Base-by-base conservation (phyloP, 1,140 invertebrate genomes). In the Drosophila kepulauana region DNA sequence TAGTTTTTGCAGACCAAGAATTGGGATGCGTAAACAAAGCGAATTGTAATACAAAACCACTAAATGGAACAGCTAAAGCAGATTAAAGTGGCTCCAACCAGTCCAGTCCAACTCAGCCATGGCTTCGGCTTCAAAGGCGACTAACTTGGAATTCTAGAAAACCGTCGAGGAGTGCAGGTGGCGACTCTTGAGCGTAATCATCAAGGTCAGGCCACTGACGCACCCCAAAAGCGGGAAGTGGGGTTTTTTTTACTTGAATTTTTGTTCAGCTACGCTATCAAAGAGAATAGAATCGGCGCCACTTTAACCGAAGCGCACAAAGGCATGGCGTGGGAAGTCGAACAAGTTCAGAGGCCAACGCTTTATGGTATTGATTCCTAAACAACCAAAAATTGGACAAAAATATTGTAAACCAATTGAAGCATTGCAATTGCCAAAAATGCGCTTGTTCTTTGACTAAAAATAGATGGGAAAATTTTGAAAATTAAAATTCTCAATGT, bases 1-100 rank as follows among this genome's bases (percentile, higher is more conserved):
- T 54, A 25, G 6, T 71, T 59, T 69, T 45, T 48, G 71, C 63
- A 64, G 20, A 35, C 43, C 67, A 79, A 68, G 46, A 49, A 63
- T 77, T 48, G 48, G 61, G 13, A 57, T 46, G 46, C 52, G 68
- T 82, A 82, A 82, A 75, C 77, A 87, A 82, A 56, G 11, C 3
- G 41, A 48, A 51, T 43, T 66, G 69, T 41, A 66, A 76, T 33
- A 46, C 35, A 35, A 75, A 45, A 65, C 68, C 67, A n/a, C 10
- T 54, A 33, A 52, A 28, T 62, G 16, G n/a, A 52, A 35, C 52
- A 20, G 28, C 49, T 5, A 49, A 48, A 56, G 70, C 57, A 46
- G 58, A 11, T 28, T n/a, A 13, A 48, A 61, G 56, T 67, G 57
- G 77, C 45, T 67, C 43, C 51, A 72, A 57, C 73, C 62, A 76